Conservation (phyloP, 2,888 invertebrate genomes). For the Philereme transversata region DNA sequence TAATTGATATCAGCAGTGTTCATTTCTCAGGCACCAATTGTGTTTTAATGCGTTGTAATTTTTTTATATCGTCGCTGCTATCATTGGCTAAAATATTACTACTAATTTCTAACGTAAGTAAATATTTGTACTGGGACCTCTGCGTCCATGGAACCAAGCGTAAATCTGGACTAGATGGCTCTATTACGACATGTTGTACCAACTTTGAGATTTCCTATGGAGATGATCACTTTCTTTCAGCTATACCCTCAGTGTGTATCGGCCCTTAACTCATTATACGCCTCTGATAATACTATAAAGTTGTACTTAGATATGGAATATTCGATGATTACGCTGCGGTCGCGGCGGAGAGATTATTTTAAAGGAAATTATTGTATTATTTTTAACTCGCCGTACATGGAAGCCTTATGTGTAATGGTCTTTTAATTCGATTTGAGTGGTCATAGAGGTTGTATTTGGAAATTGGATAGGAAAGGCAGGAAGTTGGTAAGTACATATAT, state of each 20-base stretch:
- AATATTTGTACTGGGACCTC: no score
- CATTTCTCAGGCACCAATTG: no score
- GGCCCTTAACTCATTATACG: conserved; percentile 78
- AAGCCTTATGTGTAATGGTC: conserved; percentile 49
- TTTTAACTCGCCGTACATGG: conserved; percentile 48
- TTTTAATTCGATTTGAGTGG: conserved; percentile 55
- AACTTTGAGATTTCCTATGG: no score
- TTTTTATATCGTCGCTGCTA: no score
- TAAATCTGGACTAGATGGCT: no score
- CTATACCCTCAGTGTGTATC: conserved; percentile 6
- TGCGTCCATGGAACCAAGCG: no score
- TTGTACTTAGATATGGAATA: conserved; percentile 75
- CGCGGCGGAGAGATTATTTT: conserved; percentile 46
- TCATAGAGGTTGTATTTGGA: conserved; percentile 35
- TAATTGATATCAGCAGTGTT: no score
- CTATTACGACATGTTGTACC: no score
- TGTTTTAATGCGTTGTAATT: no score
- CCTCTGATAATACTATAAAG: conserved; percentile 78
- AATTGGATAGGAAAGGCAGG: conserved; percentile 19
- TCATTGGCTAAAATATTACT: no score
- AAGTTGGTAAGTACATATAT: conserved; percentile 13
- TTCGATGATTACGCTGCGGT: conserved; percentile 60
- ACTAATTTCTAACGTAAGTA: no score
- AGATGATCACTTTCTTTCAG: background rate
- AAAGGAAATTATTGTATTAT: conserved; percentile 50